phyloP scores from a whole-genome alignment of 2,113 vertebrate genomes.

The Lamprologus callipterus region DNA sequence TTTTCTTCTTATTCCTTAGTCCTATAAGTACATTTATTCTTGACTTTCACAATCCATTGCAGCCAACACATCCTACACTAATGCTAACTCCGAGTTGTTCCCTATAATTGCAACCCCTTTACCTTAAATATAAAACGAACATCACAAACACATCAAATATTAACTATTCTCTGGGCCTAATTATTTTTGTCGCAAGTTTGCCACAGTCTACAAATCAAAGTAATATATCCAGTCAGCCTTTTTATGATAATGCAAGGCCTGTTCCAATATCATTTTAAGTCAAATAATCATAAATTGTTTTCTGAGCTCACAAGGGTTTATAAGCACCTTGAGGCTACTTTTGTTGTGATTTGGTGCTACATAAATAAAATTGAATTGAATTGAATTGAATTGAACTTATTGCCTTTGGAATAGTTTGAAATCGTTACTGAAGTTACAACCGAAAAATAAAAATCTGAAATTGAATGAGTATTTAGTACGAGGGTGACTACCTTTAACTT shows the following conservation, averaged over 20 bases:
- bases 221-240: neutral
- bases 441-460: neutral
- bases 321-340: neutral
- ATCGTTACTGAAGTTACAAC: neutral
- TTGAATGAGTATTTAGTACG: neutral
- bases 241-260: neutral
- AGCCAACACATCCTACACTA: neutral
- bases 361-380: neutral
- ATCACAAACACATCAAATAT: neutral
- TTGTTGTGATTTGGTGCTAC: neutral
- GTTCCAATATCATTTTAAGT: neutral
- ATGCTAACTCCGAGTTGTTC: neutral
- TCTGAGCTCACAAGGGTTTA: neutral
- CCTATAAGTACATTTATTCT: neutral
- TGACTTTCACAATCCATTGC: neutral
- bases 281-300: neutral
- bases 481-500: neutral
- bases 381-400: neutral
- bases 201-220: neutral
- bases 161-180: neutral
- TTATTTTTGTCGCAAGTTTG: neutral
- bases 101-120: neutral
- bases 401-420: neutral
- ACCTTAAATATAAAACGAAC: neutral
- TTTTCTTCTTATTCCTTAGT: neutral